These are phyloP conservation scores for Catagonus wagneri DNA, from an alignment of 2,113 vertebrate species.

Conservation along the genomic window DNA sequence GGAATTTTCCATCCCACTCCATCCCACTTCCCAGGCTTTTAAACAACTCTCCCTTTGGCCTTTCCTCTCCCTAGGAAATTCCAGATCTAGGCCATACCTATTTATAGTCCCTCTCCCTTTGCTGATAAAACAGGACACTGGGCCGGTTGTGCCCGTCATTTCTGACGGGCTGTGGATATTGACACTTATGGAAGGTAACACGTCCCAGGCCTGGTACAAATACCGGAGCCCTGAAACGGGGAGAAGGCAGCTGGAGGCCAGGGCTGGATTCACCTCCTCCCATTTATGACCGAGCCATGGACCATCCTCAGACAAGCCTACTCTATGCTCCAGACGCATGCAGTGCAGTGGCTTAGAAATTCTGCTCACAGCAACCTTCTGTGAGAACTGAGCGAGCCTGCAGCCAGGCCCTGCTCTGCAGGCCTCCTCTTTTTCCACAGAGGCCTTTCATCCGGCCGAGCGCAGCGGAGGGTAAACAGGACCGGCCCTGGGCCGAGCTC, in stretches of 20 bases:
- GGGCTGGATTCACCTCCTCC: background rate
- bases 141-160: background rate
- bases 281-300: rapidly evolving
- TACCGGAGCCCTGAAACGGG: background rate
- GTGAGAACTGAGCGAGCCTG: background rate
- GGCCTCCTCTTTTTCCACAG: background rate
- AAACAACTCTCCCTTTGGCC: constrained; percentile 14
- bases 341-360: background rate
- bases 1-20: background rate
- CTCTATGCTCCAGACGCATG: background rate
- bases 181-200: no score
- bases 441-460: constrained; percentile 31
- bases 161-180: background rate
- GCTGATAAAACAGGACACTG: background rate
- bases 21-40: background rate
- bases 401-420: background rate
- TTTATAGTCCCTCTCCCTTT: constrained; percentile 47
- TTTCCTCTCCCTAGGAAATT: constrained; percentile 54
- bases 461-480: constrained; percentile 21
- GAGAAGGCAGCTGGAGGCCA: background rate
- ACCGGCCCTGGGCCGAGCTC: background rate
- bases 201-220: background rate
- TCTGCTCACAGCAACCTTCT: background rate
- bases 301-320: background rate
- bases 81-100: constrained; percentile 68